phyloP scores from a whole-genome alignment of 2,888 invertebrate genomes.

The Imbricaverruca yamaguchii region DNA sequence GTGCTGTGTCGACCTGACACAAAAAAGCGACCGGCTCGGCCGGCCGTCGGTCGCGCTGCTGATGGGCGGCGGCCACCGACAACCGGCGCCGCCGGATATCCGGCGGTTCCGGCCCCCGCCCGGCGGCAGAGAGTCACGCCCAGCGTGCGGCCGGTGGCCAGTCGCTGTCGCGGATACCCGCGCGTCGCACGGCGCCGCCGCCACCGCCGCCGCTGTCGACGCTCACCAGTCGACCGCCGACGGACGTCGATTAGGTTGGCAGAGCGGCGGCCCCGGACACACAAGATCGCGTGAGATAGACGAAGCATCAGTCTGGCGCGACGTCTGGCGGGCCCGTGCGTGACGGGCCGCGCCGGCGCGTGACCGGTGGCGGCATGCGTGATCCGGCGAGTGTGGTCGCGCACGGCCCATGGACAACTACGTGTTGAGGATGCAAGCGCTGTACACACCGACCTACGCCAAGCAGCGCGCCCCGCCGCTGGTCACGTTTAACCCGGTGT shows the following conservation, averaged over 20 bases:
- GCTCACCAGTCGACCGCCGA: no score
- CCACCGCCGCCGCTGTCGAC: neutral
- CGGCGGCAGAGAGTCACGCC: neutral
- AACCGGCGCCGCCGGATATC: neutral
- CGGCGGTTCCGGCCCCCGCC: neutral
- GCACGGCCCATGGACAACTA: conserved; percentile 13
- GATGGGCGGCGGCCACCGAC: neutral
- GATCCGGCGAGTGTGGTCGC: neutral
- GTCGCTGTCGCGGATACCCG: neutral
- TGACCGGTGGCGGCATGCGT: neutral
- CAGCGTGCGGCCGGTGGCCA: neutral
- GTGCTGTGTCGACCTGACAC: neutral
- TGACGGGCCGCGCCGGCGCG: neutral
- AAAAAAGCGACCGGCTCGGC: neutral
- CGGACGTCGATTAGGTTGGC: no score
- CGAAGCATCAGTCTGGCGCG: neutral
- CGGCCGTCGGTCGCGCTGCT: neutral
- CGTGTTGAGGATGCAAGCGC: conserved; percentile 11
- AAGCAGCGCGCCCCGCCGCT: neutral
- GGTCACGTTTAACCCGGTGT: conserved; percentile 14
- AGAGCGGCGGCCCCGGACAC: neutral
- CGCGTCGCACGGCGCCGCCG: neutral
- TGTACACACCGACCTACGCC: neutral
- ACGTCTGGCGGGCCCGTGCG: no score
- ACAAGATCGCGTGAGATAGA: neutral